These are phyloP conservation scores for Eueremaeus valkanovi DNA, from an alignment of 2,888 invertebrate genomes.

Conservation along the genomic window DNA sequence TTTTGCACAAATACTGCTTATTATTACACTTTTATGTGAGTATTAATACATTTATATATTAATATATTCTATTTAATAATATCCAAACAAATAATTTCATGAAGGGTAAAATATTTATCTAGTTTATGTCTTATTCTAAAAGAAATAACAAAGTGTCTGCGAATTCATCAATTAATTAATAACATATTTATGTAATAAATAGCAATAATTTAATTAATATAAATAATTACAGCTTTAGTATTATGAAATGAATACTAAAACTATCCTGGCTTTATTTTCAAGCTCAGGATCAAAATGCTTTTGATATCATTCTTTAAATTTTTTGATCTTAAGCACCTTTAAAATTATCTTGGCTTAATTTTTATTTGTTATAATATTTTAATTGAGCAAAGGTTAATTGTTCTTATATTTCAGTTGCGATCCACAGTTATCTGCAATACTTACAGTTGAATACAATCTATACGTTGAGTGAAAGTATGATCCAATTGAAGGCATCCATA, in stretches of 20 bases:
- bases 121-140: no score
- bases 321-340: not conserved
- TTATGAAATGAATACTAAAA: no score
- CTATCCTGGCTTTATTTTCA: not conserved
- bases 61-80: no score
- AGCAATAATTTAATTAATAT: not conserved
- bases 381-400: not conserved
- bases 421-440: not conserved
- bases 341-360: not conserved
- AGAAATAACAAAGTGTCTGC: no score
- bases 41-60: not conserved
- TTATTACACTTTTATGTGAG: conserved; percentile 6
- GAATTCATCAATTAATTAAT: not conserved
- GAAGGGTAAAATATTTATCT: no score
- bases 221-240: not conserved
- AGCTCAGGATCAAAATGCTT: no score
- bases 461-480: not conserved
- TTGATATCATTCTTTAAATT: no score
- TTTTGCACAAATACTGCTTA: not conserved
- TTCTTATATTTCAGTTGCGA: not conserved
- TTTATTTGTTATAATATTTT: no score
- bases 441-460: conserved; percentile 12
- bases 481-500: conserved; percentile 18
- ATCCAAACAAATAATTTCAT: not conserved
- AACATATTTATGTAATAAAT: not conserved